These are phyloP conservation scores for Microcaecilia unicolor DNA, from an alignment of 2,797 vertebrate species.

Conservation along the genomic window DNA sequence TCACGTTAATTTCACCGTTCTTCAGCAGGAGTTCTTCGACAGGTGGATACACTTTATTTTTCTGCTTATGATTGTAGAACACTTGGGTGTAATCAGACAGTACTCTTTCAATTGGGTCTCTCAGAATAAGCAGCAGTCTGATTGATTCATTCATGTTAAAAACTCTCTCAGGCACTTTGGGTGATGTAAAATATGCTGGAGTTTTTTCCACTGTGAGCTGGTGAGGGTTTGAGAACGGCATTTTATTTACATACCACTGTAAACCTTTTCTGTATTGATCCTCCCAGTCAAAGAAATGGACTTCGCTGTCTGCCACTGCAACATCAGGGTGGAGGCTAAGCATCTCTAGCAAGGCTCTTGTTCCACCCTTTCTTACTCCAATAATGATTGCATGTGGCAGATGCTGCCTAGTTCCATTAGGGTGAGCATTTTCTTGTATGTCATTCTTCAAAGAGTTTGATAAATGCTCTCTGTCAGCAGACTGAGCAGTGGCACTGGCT, in stretches of 20 bases:
- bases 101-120: constrained; percentile 87
- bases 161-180: constrained; percentile 79
- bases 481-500: constrained; percentile 15
- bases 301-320: constrained; percentile 81
- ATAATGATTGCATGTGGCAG: constrained; percentile 88
- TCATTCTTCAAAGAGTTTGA: constrained; percentile 16
- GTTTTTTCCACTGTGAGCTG: constrained; percentile 94
- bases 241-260: constrained; percentile 85
- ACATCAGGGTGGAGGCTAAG: constrained; percentile 80
- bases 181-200: constrained; percentile 88
- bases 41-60: constrained; percentile 79
- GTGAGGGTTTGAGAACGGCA: constrained; percentile 72
- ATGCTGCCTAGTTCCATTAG: constrained; percentile 66
- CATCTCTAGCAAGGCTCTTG: constrained; percentile 90
- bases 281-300: constrained; percentile 96
- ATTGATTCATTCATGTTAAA: constrained; percentile 70
- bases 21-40: constrained; percentile 80
- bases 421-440: constrained; percentile 34
- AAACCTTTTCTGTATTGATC: constrained; percentile 78
- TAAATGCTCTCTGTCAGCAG: constrained; percentile 26
- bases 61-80: constrained; percentile 88
- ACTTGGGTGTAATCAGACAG: constrained; percentile 98
- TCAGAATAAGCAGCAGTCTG: constrained; percentile 85
- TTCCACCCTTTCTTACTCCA: constrained; percentile 91
- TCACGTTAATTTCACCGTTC: constrained; percentile 73